A percentile compares a stretch with the other conserved stretches of the same genome.
Evolutionary conservation across 2,888 invertebrate genomes (phyloP).

Genomic region (Brenthis daphne): DNA sequence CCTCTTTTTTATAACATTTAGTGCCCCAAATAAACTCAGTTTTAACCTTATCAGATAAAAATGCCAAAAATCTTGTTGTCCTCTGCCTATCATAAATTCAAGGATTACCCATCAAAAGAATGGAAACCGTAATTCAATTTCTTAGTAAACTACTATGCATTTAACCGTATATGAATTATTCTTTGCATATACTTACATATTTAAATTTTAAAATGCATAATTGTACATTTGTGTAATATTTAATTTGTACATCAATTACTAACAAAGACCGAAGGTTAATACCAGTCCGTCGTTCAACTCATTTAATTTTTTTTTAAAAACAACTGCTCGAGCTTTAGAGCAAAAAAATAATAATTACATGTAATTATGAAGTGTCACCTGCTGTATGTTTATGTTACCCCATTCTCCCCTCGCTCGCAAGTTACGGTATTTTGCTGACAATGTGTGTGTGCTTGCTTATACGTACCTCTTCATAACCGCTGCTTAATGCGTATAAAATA

Average conservation of each 20-base stretch:
- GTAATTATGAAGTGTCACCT: constrained; percentile 43
- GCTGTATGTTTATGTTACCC: constrained; percentile 38
- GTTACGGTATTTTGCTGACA: constrained; percentile 33
- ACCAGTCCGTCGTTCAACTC: constrained; percentile 23
- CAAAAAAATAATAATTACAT: constrained; percentile 40
- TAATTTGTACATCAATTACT: constrained; percentile 8
- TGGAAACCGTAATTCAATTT: too few species aligned
- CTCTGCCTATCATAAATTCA: too few species aligned
- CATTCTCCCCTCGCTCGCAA: constrained; percentile 31
- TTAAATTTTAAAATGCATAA: too few species aligned
- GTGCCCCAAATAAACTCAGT: too few species aligned
- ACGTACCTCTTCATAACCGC: constrained; percentile 23
- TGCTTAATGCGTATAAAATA: constrained; percentile 27
- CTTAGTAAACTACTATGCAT: too few species aligned
- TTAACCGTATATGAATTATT: too few species aligned
- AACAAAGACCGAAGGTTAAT: constrained; percentile 23
- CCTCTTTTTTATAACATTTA: too few species aligned
- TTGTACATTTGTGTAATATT: not conserved
- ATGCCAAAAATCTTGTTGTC: too few species aligned
- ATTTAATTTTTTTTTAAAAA: constrained; percentile 38
- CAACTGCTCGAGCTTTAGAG: constrained; percentile 29
- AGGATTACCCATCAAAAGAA: too few species aligned
- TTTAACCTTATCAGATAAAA: too few species aligned
- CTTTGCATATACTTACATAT: too few species aligned
- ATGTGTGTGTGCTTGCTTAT: constrained; percentile 22